Percentiles rank a stretch among this genome's conserved stretches.
Conservation (phyloP, 2,888 invertebrate species). For the Biston betularia region DNA sequence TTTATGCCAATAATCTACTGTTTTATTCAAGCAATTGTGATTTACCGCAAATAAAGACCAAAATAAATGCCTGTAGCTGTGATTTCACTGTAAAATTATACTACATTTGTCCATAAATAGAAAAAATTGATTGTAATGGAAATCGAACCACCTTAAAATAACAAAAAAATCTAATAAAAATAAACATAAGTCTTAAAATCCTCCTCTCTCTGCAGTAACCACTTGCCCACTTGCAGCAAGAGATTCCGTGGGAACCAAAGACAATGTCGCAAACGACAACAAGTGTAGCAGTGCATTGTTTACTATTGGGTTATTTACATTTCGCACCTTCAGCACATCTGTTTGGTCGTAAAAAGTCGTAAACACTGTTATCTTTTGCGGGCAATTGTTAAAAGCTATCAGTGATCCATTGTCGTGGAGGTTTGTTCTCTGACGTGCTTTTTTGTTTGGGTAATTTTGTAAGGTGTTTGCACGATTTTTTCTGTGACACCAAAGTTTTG, state of each 20-base stretch:
- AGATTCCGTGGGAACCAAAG: slow-evolving; percentile 10
- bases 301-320: slow-evolving; percentile 32
- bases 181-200: no score
- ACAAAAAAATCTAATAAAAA: no score
- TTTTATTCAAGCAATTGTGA: no score
- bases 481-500: background rate
- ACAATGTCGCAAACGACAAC: slow-evolving; percentile 35
- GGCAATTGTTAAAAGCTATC: slow-evolving; percentile 7
- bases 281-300: slow-evolving; percentile 28
- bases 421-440: background rate
- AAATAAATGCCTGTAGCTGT: no score
- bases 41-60: no score
- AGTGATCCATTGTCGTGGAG: slow-evolving; percentile 2
- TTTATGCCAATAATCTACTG: no score
- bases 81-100: no score
- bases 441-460: slow-evolving; percentile 1
- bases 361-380: slow-evolving; percentile 8
- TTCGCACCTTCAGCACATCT: slow-evolving; percentile 39
- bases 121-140: no score
- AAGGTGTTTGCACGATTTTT: slow-evolving; percentile 3
- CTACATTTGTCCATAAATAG: no score
- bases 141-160: no score
- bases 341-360: slow-evolving; percentile 16
- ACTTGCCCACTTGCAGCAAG: no score
- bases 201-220: no score